phyloP scores from a whole-genome alignment of 2,797 vertebrate species.

The Falco rusticolus region DNA sequence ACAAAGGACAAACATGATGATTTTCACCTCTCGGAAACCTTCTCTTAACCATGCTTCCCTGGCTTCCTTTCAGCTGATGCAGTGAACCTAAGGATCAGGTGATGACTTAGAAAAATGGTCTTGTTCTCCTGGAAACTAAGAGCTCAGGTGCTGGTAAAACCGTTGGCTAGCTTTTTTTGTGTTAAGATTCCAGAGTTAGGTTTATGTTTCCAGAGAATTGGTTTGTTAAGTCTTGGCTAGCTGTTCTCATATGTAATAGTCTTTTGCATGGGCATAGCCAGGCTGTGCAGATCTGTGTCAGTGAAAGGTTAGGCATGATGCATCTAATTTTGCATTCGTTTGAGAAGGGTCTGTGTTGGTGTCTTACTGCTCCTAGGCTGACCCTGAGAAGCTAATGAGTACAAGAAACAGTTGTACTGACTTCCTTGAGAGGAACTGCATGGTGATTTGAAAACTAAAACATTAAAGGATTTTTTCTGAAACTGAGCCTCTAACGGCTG shows the following conservation, averaged over 20 bases:
- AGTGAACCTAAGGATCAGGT: not conserved
- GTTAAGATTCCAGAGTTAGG: not conserved
- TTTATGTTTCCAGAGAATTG: not conserved
- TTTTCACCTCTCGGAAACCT: not conserved
- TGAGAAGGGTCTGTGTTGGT: not conserved
- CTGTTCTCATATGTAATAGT: fast-evolving
- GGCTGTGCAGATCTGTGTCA: not conserved
- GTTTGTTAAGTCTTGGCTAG: not conserved
- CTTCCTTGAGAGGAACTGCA: not conserved
- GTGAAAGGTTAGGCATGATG: fast-evolving
- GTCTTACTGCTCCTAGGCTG: not conserved
- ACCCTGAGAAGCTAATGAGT: not conserved
- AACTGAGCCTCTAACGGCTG: not conserved
- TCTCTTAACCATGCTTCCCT: not conserved
- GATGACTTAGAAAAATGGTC: not conserved
- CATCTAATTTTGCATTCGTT: fast-evolving
- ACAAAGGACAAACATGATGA: not conserved
- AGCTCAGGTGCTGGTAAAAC: not conserved
- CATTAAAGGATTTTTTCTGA: not conserved
- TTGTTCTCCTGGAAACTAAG: not conserved
- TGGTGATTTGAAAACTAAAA: not conserved
- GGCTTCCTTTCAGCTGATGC: not conserved
- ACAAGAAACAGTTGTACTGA: not conserved
- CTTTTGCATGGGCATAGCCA: fast-evolving
- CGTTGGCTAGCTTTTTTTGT: not conserved